Percentiles rank a stretch among this genome's conserved stretches.
These are phyloP conservation scores for Coendou prehensilis DNA, from an alignment of 2,797 vertebrate genomes.

Conservation along the genomic window DNA sequence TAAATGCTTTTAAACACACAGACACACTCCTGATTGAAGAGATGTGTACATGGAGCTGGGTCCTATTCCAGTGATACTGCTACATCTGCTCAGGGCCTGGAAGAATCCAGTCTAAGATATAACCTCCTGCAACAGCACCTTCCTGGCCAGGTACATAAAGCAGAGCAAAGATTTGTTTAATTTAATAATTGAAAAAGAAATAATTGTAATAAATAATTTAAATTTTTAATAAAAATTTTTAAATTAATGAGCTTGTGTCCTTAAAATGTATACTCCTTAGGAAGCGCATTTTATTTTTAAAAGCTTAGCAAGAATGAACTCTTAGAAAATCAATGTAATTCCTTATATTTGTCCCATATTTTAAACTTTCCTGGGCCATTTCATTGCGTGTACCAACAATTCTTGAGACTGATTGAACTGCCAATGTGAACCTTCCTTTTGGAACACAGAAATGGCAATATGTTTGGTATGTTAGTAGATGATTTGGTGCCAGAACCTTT, in stretches of 20 bases:
- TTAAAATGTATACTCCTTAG: background rate
- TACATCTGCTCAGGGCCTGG: background rate
- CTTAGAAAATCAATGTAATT: background rate
- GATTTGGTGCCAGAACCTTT: background rate
- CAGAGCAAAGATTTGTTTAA: background rate
- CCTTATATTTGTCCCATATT: background rate
- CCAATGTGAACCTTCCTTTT: background rate
- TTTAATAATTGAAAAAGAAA: background rate
- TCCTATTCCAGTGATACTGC: background rate
- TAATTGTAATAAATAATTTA: background rate
- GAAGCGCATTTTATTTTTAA: background rate
- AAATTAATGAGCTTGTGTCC: background rate
- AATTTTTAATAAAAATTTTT: constrained; percentile 31
- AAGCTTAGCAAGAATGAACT: constrained; percentile 8
- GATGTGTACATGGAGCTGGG: background rate
- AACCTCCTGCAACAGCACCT: background rate
- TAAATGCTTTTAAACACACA: constrained; percentile 26
- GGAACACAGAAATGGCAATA: background rate
- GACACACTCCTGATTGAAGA: background rate
- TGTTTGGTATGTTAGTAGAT: background rate
- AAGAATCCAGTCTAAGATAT: background rate
- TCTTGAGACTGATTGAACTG: background rate
- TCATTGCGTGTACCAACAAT: background rate
- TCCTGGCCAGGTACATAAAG: background rate
- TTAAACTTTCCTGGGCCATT: background rate